Base-by-base conservation (phyloP, 2,113 vertebrate genomes). In the Cyprinus carpio region DNA sequence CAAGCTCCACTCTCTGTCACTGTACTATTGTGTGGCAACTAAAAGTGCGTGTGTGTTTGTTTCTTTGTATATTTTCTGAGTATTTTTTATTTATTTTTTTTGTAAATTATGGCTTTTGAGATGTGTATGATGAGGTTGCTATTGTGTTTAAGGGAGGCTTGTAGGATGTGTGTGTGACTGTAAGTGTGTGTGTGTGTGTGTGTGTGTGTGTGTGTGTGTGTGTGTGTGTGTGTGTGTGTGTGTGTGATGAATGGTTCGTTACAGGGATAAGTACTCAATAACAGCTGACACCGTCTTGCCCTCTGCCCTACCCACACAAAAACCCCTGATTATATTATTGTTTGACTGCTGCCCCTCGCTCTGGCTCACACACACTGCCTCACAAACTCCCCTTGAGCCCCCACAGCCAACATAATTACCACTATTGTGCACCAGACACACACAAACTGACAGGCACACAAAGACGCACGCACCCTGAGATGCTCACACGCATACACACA, bases 321-420 rank as follows among this genome's bases (percentile, higher is more conserved):
- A 93, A 91, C 90, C 92, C 93, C 91, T 94, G 94, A 95, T 95
- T 95, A 94, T 94, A 94, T 94, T 94, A 94, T 93, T 93, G 92
- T 93, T 92, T 94, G 93, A 93, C 93, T 93, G 92, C 87, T 89
- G 91, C 89, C 77, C 90, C 88, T 91, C 90, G 89, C 89, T 90
- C 87, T 82, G 43, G 18, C 72, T 46, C 54, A 51, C 84, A 54
- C 71, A 72, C 76, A 75, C 81, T 56, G 75, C 64, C 75, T 84
- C 69, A 74, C 82, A 37, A 76, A 84, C 88, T 72, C 91, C 90
- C 92, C 90, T 87, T 88, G 89, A 89, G 90, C 90, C 93, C 91
- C 92, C 92, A 91, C 85, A 81, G 92, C 93, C 89, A 91, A 92
- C 92, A 95, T 95, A 95, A 95, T 95, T 93, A 94, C 93, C 93